phyloP scores from a whole-genome alignment of 2,113 vertebrate genomes.

The Arothron firmamentum region DNA sequence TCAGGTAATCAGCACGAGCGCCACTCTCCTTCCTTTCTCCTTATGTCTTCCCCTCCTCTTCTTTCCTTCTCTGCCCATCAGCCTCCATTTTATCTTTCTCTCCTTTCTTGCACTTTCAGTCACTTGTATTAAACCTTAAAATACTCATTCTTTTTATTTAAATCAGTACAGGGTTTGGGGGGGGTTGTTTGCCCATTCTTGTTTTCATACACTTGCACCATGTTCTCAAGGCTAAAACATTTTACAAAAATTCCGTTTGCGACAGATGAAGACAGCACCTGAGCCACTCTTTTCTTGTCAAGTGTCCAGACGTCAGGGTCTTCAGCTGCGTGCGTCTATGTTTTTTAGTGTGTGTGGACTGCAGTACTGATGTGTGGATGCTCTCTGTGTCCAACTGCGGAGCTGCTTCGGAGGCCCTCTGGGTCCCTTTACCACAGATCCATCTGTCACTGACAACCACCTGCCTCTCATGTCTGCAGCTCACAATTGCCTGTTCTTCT shows the following conservation, averaged over 20 bases:
- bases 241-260: too few species aligned
- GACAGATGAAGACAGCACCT: constrained; percentile 15
- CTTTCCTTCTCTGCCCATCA: constrained; percentile 29
- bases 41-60: constrained; percentile 46
- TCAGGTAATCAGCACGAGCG: constrained; percentile 84
- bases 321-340: constrained; percentile 5
- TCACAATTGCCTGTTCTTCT: constrained; percentile 48
- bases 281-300: constrained; percentile 14
- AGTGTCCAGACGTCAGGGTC: constrained; percentile 1
- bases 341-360: constrained; percentile 9
- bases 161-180: too few species aligned
- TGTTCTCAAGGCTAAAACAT: too few species aligned
- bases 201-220: too few species aligned
- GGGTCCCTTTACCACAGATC: constrained; percentile 62
- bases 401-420: constrained; percentile 61
- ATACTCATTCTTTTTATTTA: too few species aligned
- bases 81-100: constrained; percentile 10
- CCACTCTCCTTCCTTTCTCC: constrained; percentile 69
- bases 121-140: background rate
- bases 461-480: constrained; percentile 55
- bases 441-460: constrained; percentile 68
- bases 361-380: constrained; percentile 40
- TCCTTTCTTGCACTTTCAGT: constrained; percentile 3
- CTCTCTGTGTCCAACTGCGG: constrained; percentile 43
- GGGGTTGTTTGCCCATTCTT: too few species aligned